Base-by-base conservation (phyloP, 2,113 vertebrate genomes). In the Anthoscopus minutus region DNA sequence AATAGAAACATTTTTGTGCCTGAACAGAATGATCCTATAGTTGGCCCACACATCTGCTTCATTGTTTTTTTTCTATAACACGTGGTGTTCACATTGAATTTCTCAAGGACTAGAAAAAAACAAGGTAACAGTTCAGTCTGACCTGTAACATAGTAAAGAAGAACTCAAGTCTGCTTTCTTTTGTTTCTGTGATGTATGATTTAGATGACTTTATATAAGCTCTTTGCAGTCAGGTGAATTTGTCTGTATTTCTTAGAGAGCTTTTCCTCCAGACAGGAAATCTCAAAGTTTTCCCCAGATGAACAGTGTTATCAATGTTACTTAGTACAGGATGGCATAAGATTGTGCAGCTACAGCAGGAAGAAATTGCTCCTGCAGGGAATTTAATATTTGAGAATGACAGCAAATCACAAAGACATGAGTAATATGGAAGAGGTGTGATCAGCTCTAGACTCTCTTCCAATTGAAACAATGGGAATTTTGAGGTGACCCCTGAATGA, bases 301-400 rank as follows among this genome's bases (percentile, higher is more conserved):
- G 50, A 88, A 54, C 28, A 62, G 35, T 58, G 24, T 87, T 89
- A 85, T 82, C 85, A 80, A 13, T 85, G 88, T 93, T 92, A 53
- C 81, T 96, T 87, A 72, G 35, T 76, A 69, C 8, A 82, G n/a
- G 35, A 82, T 65, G 17, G 62, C 40, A 35, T 70, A 82, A 61
- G 58, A 66, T 45, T 87, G 62, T 38, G 70, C 62, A 92, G 73
- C 70, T 91, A 58, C n/a, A 84, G 72, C 23, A 74, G 27, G 58
- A 93, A 87, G 62, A 91, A 92, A 91, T 91, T 80, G 58, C 42
- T 94, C 8, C 48, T 73, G 65, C 23, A 71, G 45, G n/a, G 44
- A 84, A 71, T 93, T 85, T 85, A 82, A 84, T 85, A 56, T 72
- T 74, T 89, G 53, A 87, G 48, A 92, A 84, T 80, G 78, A 88